A percentile compares a stretch with the other conserved stretches of the same genome.
These are phyloP conservation scores for Hanleya hanleyi DNA, from an alignment of 2,888 invertebrate species.

Conservation along the genomic window DNA sequence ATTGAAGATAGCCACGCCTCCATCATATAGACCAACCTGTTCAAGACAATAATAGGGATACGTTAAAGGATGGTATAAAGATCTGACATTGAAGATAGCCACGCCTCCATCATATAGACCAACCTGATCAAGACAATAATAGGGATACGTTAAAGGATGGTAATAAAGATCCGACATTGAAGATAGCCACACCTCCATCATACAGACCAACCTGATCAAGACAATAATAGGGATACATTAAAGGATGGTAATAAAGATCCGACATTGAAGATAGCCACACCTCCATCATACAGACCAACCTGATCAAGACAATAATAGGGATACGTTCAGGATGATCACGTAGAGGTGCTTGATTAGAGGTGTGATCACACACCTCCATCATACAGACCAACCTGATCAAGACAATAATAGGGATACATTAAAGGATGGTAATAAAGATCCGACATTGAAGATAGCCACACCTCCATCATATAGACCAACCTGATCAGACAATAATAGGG, in stretches of 20 bases:
- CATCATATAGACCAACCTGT: slow-evolving; percentile 71
- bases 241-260: too few species aligned
- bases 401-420: too few species aligned
- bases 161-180: slow-evolving; percentile 68
- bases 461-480: slow-evolving; percentile 72
- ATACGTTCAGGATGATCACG: too few species aligned
- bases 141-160: neutral
- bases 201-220: slow-evolving; percentile 67
- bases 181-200: slow-evolving; percentile 71
- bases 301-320: too few species aligned
- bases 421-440: too few species aligned
- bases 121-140: slow-evolving; percentile 33
- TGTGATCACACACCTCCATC: too few species aligned
- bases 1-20: slow-evolving; percentile 71
- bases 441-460: slow-evolving; percentile 71
- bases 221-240: neutral
- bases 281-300: too few species aligned
- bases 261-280: too few species aligned
- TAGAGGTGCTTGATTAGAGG: too few species aligned
- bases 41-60: neutral
- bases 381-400: too few species aligned
- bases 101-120: slow-evolving; percentile 72
- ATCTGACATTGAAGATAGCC: slow-evolving; percentile 70
- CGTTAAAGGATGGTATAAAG: slow-evolving; percentile 4
- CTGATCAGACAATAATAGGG: slow-evolving; percentile 46